Percentiles rank a stretch among this genome's conserved stretches.
These are phyloP conservation scores for Panopea generosa DNA, from an alignment of 2,888 invertebrate species.

Conservation along the genomic window DNA sequence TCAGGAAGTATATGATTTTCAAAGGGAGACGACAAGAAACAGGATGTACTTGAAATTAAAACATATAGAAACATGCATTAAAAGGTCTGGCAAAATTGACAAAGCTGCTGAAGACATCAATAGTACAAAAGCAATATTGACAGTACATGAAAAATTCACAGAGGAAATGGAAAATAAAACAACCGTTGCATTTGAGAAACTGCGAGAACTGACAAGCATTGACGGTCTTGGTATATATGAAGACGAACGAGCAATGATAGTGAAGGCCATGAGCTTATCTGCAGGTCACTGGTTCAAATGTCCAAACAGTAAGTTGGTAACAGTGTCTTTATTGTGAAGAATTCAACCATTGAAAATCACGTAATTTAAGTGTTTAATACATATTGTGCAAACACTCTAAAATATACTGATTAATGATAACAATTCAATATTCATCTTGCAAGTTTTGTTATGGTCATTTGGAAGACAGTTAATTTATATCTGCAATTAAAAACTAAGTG, in stretches of 20 bases:
- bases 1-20: slow-evolving; percentile 60
- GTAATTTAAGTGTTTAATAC: background rate
- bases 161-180: slow-evolving; percentile 13
- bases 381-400: too few species aligned
- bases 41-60: slow-evolving; percentile 24
- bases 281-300: slow-evolving; percentile 91
- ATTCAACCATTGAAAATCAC: background rate
- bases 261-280: slow-evolving; percentile 87
- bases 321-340: too few species aligned
- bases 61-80: background rate
- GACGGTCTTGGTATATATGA: slow-evolving; percentile 81
- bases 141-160: slow-evolving; percentile 18
- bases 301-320: slow-evolving; percentile 86
- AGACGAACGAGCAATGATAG: slow-evolving; percentile 87
- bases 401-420: too few species aligned
- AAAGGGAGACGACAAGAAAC: slow-evolving; percentile 48
- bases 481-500: too few species aligned
- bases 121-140: slow-evolving; percentile 12
- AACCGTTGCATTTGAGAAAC: slow-evolving; percentile 16
- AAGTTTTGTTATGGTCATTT: too few species aligned
- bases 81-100: background rate
- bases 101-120: background rate
- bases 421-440: too few species aligned
- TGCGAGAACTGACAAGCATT: slow-evolving; percentile 38
- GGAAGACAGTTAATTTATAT: too few species aligned